Percentiles rank a stretch among this genome's conserved stretches.
Conservation (phyloP, 2,113 vertebrate species). For the Ia io region DNA sequence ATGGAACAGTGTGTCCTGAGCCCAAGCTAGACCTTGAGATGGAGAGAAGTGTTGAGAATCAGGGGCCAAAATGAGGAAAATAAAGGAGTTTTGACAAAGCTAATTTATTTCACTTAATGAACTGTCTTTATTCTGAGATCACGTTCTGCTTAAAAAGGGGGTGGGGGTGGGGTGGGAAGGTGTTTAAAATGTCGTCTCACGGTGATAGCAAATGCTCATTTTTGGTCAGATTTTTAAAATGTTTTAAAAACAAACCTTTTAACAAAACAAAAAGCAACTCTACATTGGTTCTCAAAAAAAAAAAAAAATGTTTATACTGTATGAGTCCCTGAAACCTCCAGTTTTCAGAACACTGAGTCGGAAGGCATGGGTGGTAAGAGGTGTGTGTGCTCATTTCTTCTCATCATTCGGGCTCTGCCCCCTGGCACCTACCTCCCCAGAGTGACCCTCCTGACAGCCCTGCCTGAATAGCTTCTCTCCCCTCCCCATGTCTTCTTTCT, state of each 20-base stretch:
- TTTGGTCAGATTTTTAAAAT: background rate
- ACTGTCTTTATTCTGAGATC: background rate
- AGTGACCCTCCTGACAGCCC: background rate
- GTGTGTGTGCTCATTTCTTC: fast-evolving
- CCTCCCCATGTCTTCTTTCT: background rate
- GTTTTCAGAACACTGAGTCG: background rate
- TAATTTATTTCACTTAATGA: background rate
- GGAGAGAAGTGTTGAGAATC: background rate
- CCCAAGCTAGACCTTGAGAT: background rate
- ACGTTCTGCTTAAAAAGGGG: background rate
- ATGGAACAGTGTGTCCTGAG: background rate
- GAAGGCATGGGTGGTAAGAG: background rate
- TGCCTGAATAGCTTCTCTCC: background rate
- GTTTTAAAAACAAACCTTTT: background rate
- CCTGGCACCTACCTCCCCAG: background rate
- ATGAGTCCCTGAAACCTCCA: background rate
- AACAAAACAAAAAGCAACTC: background rate
- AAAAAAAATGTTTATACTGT: background rate
- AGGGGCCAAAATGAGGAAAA: background rate
- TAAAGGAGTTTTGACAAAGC: background rate
- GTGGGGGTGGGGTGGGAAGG: background rate
- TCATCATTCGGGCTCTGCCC: background rate
- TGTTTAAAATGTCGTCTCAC: background rate
- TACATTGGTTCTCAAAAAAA: background rate
- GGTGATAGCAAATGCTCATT: background rate